A percentile compares a stretch with the other conserved stretches of the same genome.
These are phyloP conservation scores for Hipposideros larvatus DNA, from an alignment of 2,797 vertebrate species.

Conservation along the genomic window DNA sequence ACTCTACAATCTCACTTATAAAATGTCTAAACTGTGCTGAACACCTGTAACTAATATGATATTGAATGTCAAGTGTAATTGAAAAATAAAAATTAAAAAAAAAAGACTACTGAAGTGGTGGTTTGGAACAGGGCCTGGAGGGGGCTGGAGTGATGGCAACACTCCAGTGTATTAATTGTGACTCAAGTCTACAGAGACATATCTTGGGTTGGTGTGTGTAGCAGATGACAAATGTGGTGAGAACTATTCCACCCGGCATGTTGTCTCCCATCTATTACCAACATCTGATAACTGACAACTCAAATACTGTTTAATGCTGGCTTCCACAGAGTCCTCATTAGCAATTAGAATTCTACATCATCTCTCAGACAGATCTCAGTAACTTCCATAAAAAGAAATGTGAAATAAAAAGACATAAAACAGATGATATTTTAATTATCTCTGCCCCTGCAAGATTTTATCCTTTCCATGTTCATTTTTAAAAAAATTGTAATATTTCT, in stretches of 20 bases:
- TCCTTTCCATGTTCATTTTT: background rate
- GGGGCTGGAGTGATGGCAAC: background rate
- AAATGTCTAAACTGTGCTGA: background rate
- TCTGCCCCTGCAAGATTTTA: background rate
- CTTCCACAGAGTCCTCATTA: constrained; percentile 43
- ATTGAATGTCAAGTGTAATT: background rate
- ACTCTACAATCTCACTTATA: background rate
- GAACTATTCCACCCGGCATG: constrained; percentile 52
- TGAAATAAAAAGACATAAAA: constrained; percentile 36
- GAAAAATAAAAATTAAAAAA: background rate
- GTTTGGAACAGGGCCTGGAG: background rate
- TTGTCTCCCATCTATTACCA: constrained; percentile 50
- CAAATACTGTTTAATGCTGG: constrained; percentile 60
- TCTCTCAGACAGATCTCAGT: constrained; percentile 42
- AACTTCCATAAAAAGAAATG: constrained; percentile 45
- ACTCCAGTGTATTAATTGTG: background rate
- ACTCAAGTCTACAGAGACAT: constrained; percentile 30
- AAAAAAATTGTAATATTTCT: background rate
- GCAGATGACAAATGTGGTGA: constrained; percentile 60
- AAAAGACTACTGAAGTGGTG: background rate
- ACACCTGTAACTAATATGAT: background rate
- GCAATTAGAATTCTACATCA: constrained; percentile 10
- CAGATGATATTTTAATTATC: constrained; percentile 18
- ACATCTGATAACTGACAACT: constrained; percentile 70
- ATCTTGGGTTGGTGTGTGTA: constrained; percentile 15